phyloP scores from a whole-genome alignment of 1,140 invertebrate species.

The Leptinotarsa undecemlineata region DNA sequence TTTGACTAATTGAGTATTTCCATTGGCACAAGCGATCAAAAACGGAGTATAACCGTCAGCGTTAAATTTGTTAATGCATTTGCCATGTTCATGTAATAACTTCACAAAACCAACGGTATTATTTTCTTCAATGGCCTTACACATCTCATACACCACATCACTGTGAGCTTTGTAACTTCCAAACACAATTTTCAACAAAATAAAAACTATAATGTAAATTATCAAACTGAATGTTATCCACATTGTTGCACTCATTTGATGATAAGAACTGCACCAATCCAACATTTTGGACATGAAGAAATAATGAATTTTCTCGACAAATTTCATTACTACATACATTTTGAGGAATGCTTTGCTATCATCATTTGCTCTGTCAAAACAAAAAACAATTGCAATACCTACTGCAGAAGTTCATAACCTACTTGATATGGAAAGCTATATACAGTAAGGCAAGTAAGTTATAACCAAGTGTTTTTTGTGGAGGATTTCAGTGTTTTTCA shows the following conservation, averaged over 20 bases:
- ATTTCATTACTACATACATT: background rate
- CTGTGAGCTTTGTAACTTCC: background rate
- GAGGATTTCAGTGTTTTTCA: no score
- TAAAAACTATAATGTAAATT: constrained; percentile 9
- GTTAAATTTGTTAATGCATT: constrained; percentile 34
- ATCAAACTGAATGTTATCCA: constrained; percentile 27
- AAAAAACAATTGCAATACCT: no score
- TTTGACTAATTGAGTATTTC: constrained; percentile 46
- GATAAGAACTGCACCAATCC: constrained; percentile 19
- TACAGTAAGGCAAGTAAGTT: no score
- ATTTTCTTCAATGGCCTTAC: constrained; percentile 26
- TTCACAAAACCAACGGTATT: constrained; percentile 25
- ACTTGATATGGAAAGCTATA: no score
- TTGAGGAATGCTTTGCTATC: no score
- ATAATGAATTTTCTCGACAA: constrained; percentile 10
- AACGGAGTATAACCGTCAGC: constrained; percentile 39
- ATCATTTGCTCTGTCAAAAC: no score
- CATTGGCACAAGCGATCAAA: constrained; percentile 45
- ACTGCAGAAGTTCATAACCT: no score
- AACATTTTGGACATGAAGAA: constrained; percentile 13
- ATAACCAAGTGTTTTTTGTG: no score
- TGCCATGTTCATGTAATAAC: constrained; percentile 30
- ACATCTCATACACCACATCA: constrained; percentile 28
- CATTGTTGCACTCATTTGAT: constrained; percentile 4
- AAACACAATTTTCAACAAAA: background rate